Conservation (phyloP, 2,113 vertebrate species). For the Vicugna pacos region DNA sequence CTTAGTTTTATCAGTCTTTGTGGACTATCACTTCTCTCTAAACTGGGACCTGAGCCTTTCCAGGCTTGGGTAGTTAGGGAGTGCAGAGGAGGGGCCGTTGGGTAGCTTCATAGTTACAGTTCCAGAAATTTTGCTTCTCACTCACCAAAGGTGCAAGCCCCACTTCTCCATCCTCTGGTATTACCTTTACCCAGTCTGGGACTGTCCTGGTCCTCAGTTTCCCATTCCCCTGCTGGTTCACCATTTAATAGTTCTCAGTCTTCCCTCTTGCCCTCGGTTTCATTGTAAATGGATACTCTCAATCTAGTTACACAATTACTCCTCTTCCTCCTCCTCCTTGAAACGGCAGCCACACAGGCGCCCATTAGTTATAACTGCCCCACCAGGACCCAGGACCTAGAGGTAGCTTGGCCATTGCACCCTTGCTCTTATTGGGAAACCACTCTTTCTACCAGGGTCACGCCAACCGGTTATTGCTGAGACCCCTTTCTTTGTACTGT, state of each 20-base stretch:
- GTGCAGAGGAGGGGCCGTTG: neutral
- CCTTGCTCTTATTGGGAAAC: neutral
- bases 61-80: constrained; percentile 15
- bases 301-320: neutral
- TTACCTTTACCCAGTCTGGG: neutral
- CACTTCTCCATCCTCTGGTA: neutral
- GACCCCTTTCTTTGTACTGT: neutral
- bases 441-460: neutral
- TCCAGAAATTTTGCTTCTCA: constrained; percentile 18
- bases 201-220: neutral
- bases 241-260: neutral
- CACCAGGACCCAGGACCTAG: neutral
- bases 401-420: neutral
- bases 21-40: neutral
- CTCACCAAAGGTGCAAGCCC: neutral
- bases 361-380: neutral
- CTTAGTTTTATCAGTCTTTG: constrained; percentile 40
- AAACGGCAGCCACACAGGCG: neutral
- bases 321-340: neutral
- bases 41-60: neutral
- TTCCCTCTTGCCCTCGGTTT: neutral
- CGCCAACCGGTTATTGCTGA: neutral
- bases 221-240: neutral
- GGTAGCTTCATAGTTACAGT: neutral
- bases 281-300: neutral